A percentile compares a stretch with the other conserved stretches of the same genome.
Evolutionary conservation across 2,113 vertebrate species (phyloP).

Genomic region (Anthoscopus minutus): DNA sequence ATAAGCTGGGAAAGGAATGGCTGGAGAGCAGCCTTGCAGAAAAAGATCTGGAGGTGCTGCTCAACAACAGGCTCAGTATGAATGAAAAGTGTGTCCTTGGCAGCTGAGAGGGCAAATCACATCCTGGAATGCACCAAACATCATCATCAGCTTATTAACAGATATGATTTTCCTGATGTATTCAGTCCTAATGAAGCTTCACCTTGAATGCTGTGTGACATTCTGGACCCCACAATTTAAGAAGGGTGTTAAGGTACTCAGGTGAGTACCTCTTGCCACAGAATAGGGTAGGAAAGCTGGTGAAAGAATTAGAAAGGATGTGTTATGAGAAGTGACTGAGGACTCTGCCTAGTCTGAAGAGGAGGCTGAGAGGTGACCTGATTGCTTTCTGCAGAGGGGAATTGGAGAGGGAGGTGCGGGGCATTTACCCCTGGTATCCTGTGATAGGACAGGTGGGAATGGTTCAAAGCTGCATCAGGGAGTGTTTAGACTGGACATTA

Average conservation of each 20-base stretch:
- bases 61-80: accelerated
- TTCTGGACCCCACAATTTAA: not conserved
- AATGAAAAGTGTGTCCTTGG: not conserved
- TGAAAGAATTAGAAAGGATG: not conserved
- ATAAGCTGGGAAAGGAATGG: not conserved
- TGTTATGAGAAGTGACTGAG: not conserved
- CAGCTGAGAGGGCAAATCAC: not conserved
- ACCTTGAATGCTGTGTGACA: not conserved
- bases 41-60: not conserved
- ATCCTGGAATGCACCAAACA: not conserved
- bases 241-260: not conserved
- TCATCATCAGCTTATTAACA: accelerated
- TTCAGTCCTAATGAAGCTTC: not conserved
- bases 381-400: not conserved
- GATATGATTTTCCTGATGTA: accelerated
- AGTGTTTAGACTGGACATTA: not conserved
- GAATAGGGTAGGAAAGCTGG: not conserved
- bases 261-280: too few species aligned
- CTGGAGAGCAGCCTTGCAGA: not conserved
- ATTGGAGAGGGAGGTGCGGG: not conserved
- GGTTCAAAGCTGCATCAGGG: not conserved
- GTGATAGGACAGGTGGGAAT: accelerated
- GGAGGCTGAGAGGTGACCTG: not conserved
- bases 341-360: not conserved
- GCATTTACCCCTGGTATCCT: not conserved